These are phyloP conservation scores for Carassius carassius DNA, from an alignment of 2,113 vertebrate genomes.

Conservation along the genomic window DNA sequence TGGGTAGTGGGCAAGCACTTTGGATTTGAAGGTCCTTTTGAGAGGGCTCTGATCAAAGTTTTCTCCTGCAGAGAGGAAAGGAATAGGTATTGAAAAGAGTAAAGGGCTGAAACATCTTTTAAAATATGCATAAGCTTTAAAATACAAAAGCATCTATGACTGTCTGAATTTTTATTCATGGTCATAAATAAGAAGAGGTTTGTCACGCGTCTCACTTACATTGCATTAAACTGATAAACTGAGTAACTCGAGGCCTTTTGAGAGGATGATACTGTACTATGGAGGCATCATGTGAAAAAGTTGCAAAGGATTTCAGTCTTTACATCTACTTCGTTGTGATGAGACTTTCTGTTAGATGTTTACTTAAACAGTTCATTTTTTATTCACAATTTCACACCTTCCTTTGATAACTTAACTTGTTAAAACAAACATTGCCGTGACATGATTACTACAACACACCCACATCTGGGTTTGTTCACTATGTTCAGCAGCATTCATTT, in stretches of 20 bases:
- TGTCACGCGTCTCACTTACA: neutral
- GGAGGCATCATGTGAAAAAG: neutral
- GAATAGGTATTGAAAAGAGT: neutral
- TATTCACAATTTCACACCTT: neutral
- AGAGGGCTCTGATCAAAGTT: constrained; percentile 96
- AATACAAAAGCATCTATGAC: neutral
- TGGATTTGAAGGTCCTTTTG: constrained; percentile 94
- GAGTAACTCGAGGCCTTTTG: neutral
- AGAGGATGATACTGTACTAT: neutral
- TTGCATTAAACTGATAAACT: neutral
- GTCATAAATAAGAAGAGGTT: neutral
- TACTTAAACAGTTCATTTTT: neutral
- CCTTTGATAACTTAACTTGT: neutral
- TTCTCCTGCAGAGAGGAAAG: constrained; percentile 78
- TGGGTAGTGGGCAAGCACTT: constrained; percentile 93
- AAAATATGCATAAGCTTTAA: constrained; percentile 10
- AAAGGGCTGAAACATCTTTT: neutral
- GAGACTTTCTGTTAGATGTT: too few relatives aligned
- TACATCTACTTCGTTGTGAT: neutral
- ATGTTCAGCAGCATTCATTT: neutral
- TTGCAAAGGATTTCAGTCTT: neutral
- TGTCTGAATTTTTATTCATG: neutral
- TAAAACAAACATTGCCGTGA: neutral
- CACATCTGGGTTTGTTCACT: neutral
- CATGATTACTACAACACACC: neutral